Base-by-base conservation (phyloP, 2,797 vertebrate species). In the Danio albolineatus region DNA sequence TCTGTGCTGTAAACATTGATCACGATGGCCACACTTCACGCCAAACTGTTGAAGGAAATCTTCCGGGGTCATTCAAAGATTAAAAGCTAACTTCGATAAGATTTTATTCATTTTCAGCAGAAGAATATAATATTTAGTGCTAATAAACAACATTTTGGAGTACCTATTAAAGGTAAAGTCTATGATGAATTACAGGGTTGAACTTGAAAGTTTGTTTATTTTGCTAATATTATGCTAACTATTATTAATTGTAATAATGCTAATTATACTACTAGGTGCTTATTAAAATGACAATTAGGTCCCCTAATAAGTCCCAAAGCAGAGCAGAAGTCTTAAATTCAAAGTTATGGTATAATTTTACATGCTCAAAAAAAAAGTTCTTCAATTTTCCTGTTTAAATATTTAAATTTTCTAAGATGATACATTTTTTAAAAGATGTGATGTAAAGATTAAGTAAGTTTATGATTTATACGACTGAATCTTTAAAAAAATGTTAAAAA, bases 1-100 rank as follows among this genome's bases (percentile, higher is more conserved):
- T 82, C 39, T 38, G 36, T 73, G 46, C 39, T 41, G 51, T 62
- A 46, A 72, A 57, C 69, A 57, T 10, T 44, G n/a, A 57, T 1
- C 39, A 43, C 7, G 39, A 49, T 14, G 6, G 51, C 6, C 51
- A 21, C 13, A 43, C 12, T 56, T 21, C 5, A 71, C 12, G 12
- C 2, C 5, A 16, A 10, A 21, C 19, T 0, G 17, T 4, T 2
- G 6, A n/a, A 13, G 6, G 12, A 46, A 66, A 4, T 39, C 36
- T n/a, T 4, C 28, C 14, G 5, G 0, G 2, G 14, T 28, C 1
- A 36, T 28, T 13, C 6, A 38, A 49, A 36, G 0, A 6, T 10
- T n/a, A 2, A 38, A 51, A 10, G 1, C 1, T 17, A 17, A 0
- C 7, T 1, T 7, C 0, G 39, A 53, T 39, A 5, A 51, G n/a